Evolutionary conservation across 2,888 invertebrate species (phyloP).

Genomic region (Clusia tigrina): DNA sequence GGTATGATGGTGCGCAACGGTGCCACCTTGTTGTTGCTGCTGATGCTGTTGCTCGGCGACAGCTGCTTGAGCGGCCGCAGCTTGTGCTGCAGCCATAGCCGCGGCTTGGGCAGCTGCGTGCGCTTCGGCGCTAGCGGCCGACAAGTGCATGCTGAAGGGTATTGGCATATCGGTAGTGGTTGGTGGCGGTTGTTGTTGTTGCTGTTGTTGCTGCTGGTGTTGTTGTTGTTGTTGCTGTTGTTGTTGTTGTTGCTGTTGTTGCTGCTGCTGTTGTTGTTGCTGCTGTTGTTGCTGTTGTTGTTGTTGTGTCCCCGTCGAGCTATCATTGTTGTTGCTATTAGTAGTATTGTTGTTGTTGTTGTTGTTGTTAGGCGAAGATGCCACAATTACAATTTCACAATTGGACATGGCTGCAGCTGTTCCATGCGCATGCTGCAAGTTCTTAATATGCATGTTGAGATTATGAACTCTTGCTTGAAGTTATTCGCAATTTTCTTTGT

Average conservation of each 20-base stretch:
- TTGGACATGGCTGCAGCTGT: conserved; percentile 62
- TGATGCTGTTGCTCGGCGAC: conserved; percentile 52
- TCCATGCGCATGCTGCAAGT: conserved; percentile 58
- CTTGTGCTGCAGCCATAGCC: conserved; percentile 62
- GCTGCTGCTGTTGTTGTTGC: conserved; percentile 44
- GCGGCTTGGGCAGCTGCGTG: conserved; percentile 61
- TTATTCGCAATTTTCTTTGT: neutral
- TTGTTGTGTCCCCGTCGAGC: conserved; percentile 32
- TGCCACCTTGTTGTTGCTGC: conserved; percentile 28
- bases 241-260: conserved; percentile 44
- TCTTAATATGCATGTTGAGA: conserved; percentile 58
- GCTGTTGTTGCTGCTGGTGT: conserved; percentile 52
- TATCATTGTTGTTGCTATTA: conserved; percentile 35
- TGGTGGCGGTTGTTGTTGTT: conserved; percentile 47
- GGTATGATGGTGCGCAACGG: conserved; percentile 36
- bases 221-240: conserved; percentile 44
- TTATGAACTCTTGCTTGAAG: neutral
- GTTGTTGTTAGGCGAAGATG: conserved; percentile 49
- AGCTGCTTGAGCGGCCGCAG: conserved; percentile 60
- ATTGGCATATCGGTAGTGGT: conserved; percentile 58
- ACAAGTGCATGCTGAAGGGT: conserved; percentile 60
- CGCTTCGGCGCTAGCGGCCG: conserved; percentile 57
- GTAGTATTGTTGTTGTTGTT: conserved; percentile 54
- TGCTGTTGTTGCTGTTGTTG: conserved; percentile 48
- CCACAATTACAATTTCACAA: conserved; percentile 62